phyloP scores from a whole-genome alignment of 2,113 vertebrate genomes.

The Lophochroa leadbeateri region DNA sequence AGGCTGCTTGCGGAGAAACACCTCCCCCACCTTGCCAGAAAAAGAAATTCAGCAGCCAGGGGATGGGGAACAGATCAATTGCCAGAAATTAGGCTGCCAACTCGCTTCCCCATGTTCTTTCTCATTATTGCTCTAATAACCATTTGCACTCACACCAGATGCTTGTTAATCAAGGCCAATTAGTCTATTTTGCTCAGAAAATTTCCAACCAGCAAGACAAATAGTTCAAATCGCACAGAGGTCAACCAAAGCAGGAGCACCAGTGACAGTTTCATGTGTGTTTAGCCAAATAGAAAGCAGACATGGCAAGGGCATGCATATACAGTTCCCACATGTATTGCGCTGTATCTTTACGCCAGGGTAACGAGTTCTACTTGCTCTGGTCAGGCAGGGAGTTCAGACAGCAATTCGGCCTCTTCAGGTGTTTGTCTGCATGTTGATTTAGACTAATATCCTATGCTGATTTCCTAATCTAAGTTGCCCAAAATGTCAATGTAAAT shows the following conservation, averaged over 20 bases:
- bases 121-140: constrained; percentile 69
- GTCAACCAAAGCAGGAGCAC: constrained; percentile 51
- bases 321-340: neutral
- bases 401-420: neutral
- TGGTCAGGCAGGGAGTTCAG: constrained; percentile 6
- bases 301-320: constrained; percentile 45
- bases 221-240: constrained; percentile 55
- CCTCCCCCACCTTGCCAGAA: constrained; percentile 21
- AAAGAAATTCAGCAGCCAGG: constrained; percentile 29
- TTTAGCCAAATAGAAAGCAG: constrained; percentile 61
- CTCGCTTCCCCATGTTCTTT: constrained; percentile 53
- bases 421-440: neutral
- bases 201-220: constrained; percentile 64
- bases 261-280: constrained; percentile 50
- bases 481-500: constrained; percentile 33
- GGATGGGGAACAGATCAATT: constrained; percentile 24
- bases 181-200: constrained; percentile 67
- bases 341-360: neutral
- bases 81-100: constrained; percentile 60
- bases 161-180: constrained; percentile 72
- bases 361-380: neutral
- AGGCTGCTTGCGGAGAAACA: neutral
- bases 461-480: constrained; percentile 15
- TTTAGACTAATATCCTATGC: neutral
- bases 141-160: constrained; percentile 66